A percentile compares a stretch with the other conserved stretches of the same genome.
Conservation (phyloP, 2,888 invertebrate species). For the Nomada fabriciana region DNA sequence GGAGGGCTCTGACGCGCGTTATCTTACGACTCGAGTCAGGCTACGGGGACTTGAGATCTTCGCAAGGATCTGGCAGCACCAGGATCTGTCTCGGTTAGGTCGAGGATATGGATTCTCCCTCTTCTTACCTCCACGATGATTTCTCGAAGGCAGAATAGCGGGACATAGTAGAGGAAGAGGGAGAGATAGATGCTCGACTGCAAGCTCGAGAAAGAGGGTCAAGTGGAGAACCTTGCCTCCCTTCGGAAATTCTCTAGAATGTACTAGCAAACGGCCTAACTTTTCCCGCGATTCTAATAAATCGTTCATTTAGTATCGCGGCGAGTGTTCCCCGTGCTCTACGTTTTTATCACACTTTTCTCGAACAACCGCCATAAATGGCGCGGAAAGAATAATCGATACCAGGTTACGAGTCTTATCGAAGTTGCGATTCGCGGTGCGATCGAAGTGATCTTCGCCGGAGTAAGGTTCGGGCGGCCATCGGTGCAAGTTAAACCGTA, state of each 20-base stretch:
- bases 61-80: conserved; percentile 53
- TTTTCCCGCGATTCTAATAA: conserved; percentile 45
- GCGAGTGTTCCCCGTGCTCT: too few relatives aligned
- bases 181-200: conserved; percentile 17
- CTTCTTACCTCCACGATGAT: conserved; percentile 38
- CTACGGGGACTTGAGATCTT: conserved; percentile 36
- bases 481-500: conserved; percentile 49
- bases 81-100: conserved; percentile 61
- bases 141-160: conserved; percentile 37
- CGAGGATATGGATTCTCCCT: conserved; percentile 57
- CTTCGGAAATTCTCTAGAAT: conserved; percentile 50
- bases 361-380: too few relatives aligned
- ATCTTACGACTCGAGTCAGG: conserved; percentile 58
- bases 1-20: conserved; percentile 63
- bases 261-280: conserved; percentile 30
- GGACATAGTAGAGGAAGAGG: conserved; percentile 3
- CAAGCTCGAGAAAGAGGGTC: conserved; percentile 47
- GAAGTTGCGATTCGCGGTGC: conserved; percentile 4
- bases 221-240: conserved; percentile 45
- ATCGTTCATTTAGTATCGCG: conserved; percentile 24
- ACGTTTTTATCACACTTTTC: too few relatives aligned
- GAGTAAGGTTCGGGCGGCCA: conserved; percentile 42
- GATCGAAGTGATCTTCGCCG: conserved; percentile 21
- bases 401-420: too few relatives aligned
- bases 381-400: too few relatives aligned